Evolutionary conservation across 2,113 vertebrate species (phyloP), one percentile per base, ranked within the genome.

Genomic region (Apodemus sylvaticus): DNA sequence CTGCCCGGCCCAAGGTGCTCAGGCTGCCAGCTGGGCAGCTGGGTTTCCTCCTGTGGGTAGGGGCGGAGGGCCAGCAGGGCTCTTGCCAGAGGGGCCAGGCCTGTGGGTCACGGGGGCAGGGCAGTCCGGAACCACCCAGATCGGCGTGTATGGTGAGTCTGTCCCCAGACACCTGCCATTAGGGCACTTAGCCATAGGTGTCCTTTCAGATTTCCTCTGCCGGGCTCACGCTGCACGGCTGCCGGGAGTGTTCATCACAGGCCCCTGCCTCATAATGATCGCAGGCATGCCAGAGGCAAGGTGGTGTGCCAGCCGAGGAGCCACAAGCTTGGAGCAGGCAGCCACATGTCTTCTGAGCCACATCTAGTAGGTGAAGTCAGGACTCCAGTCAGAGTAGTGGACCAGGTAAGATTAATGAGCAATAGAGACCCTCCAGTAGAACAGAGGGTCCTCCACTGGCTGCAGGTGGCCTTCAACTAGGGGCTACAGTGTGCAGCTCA

Each of bases 11-110:
- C 64, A 29, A 78, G 93, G 90, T 66, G 7, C 93, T 83, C 14
- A 42, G 39, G 90, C 92, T 96, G 97, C 97, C 97, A 98, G 96
- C 95, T 94, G 96, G 96, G 95, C 96, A 78, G 86, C 96, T 5
- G 82, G 90, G 95, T 89, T 97, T 98, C 97, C 97, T 97, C 96
- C 77, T 95, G 96, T 0, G 94, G 96, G 95, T 71, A 89, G 77
- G 36, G 90, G 94, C 81, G 0, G 39, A 51, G 1, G 73, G 96
- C 96, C 97, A 96, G 89, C 83, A 68, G 39, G 78, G 90, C 89
- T 90, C 94, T 14, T 34, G 8, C 79, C 2, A 45, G 94, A 94
- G 95, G 97, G 74, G 78, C 92, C 17, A 7, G 31, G 71, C 70
- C 85, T 29, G 3, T 6, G 4, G 96, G 97, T 96, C 92, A 92